A percentile compares a stretch with the other conserved stretches of the same genome.
phyloP scores from a whole-genome alignment of 2,888 invertebrate genomes.

The Caenorhabditis afra region DNA sequence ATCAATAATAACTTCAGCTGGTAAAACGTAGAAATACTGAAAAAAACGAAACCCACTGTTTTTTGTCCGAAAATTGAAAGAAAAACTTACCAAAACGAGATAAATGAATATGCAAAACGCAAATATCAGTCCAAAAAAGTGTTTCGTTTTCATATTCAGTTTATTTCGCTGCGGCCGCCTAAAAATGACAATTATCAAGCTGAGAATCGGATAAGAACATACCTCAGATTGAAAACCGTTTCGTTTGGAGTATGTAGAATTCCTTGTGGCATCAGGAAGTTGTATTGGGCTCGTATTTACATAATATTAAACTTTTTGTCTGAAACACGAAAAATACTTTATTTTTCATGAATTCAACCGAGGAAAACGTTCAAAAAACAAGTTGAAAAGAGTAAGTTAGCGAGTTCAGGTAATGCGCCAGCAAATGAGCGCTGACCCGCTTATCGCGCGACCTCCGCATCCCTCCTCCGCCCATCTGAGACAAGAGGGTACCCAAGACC shows the following conservation, averaged over 20 bases:
- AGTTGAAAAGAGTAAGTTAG: background rate
- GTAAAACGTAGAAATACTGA: constrained; percentile 55
- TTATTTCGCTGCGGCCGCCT: constrained; percentile 25
- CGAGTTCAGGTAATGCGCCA: constrained; percentile 21
- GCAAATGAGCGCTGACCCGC: constrained; percentile 2
- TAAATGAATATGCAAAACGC: constrained; percentile 36
- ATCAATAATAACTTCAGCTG: constrained; percentile 36
- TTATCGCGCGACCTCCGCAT: background rate
- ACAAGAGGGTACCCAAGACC: constrained; percentile 6
- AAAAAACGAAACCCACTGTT: background rate
- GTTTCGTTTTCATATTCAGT: constrained; percentile 19
- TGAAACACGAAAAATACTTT: background rate
- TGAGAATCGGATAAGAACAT: background rate
- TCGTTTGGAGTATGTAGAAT: constrained; percentile 49
- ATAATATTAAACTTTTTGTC: constrained; percentile 9
- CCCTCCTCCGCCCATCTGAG: constrained; percentile 1
- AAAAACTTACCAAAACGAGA: constrained; percentile 31
- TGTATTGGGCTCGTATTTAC: constrained; percentile 16
- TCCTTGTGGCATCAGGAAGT: constrained; percentile 51
- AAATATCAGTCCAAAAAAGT: constrained; percentile 35
- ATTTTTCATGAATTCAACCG: constrained; percentile 1
- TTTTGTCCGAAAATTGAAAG: too few species aligned
- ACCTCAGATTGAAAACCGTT: constrained; percentile 35
- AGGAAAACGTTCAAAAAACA: background rate
- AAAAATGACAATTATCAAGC: background rate